Percentiles rank a stretch among this genome's conserved stretches.
Conservation (phyloP, 2,797 vertebrate species). For the Propithecus perrieri region DNA sequence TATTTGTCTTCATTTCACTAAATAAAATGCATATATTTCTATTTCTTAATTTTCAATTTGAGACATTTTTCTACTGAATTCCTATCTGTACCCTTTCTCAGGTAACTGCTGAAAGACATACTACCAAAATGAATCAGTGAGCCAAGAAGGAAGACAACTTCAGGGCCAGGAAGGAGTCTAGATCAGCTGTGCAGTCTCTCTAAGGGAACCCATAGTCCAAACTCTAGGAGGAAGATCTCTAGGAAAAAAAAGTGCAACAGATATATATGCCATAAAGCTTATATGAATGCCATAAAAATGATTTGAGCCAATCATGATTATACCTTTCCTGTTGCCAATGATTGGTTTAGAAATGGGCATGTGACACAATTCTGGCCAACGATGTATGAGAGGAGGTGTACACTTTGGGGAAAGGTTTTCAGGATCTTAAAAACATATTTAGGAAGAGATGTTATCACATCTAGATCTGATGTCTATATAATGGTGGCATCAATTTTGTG, state of each 20-base stretch:
- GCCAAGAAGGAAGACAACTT: background rate
- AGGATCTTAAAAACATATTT: background rate
- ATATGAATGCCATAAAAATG: background rate
- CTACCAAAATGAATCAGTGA: background rate
- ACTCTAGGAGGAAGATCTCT: background rate
- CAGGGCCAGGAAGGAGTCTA: background rate
- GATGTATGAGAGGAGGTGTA: background rate
- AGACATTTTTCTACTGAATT: background rate
- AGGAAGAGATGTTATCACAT: background rate
- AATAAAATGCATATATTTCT: background rate
- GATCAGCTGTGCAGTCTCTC: background rate
- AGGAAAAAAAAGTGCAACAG: background rate
- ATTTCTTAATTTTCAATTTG: background rate
- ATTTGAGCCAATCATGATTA: background rate
- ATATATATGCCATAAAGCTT: background rate
- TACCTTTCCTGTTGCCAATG: background rate
- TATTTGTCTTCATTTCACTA: background rate
- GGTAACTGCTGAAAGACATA: background rate
- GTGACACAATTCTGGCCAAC: background rate
- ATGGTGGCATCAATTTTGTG: background rate
- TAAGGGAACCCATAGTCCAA: background rate
- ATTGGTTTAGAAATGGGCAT: background rate
- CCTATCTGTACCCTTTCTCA: background rate
- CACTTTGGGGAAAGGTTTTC: background rate
- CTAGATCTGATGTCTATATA: background rate